Conservation (phyloP, 2,888 invertebrate genomes). For the Hirtodrosophila duncani region DNA sequence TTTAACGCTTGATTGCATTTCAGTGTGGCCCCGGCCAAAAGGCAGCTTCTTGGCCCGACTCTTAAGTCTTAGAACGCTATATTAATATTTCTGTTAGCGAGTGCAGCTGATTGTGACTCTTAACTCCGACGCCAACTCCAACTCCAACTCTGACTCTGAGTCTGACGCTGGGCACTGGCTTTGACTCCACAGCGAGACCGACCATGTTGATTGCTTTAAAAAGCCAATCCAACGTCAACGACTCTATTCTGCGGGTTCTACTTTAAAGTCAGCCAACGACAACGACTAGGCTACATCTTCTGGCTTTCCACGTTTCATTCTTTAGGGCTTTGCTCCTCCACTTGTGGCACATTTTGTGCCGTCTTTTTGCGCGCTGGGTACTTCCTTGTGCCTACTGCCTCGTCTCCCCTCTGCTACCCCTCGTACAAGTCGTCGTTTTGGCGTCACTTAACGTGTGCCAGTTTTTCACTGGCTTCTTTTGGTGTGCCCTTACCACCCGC, state of each 20-base stretch:
- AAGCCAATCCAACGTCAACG: conserved; percentile 70
- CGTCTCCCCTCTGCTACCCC: not conserved
- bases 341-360: conserved; percentile 55
- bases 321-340: conserved; percentile 37
- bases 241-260: conserved; percentile 64
- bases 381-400: conserved; percentile 58
- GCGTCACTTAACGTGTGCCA: conserved; percentile 64
- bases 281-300: conserved; percentile 18
- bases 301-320: conserved; percentile 8
- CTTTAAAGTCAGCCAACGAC: conserved; percentile 33
- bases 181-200: conserved; percentile 10
- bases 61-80: too few relatives aligned
- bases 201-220: conserved; percentile 50
- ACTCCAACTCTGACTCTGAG: too few relatives aligned
- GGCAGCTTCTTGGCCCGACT: not conserved
- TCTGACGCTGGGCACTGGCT: conserved; percentile 6
- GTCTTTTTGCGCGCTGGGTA: conserved; percentile 42
- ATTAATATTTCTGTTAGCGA: conserved; percentile 4
- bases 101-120: not conserved
- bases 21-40: conserved; percentile 27
- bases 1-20: conserved; percentile 72
- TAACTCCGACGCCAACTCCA: too few relatives aligned
- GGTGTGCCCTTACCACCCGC: conserved; percentile 49
- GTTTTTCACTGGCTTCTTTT: conserved; percentile 68
- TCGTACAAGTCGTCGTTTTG: conserved; percentile 11